A percentile compares a stretch with the other conserved stretches of the same genome.
Conservation (phyloP, 1,140 invertebrate genomes). For the Ips typographus region DNA sequence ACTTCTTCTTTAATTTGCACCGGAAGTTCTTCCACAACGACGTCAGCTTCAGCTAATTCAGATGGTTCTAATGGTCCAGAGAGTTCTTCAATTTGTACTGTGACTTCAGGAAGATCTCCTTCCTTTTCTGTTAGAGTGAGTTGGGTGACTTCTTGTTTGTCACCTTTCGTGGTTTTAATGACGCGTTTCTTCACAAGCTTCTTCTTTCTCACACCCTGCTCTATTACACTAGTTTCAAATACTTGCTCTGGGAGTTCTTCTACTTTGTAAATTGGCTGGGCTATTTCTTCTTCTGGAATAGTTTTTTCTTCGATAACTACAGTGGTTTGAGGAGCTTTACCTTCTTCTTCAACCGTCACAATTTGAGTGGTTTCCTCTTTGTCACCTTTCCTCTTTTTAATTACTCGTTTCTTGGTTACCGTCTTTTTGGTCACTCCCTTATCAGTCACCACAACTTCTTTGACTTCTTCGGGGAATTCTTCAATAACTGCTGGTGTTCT, state of each 20-base stretch:
- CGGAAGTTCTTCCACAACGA: constrained; percentile 42
- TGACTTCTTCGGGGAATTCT: constrained; percentile 47
- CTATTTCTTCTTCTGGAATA: constrained; percentile 40
- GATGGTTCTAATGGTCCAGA: constrained; percentile 23
- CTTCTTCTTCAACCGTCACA: constrained; percentile 47
- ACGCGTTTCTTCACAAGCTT: constrained; percentile 45
- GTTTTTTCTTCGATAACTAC: constrained; percentile 42
- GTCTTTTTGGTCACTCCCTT: constrained; percentile 46
- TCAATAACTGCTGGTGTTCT: constrained; percentile 17
- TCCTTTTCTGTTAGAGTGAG: constrained; percentile 44
- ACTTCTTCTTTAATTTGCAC: constrained; percentile 47
- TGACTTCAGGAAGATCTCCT: constrained; percentile 41
- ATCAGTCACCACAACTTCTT: constrained; percentile 43
- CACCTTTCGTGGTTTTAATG: constrained; percentile 48
- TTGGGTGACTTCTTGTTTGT: constrained; percentile 47
- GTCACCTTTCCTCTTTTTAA: constrained; percentile 49
- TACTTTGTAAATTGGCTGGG: constrained; percentile 41
- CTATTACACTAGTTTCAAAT: constrained; percentile 43
- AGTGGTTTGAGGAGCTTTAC: constrained; percentile 40
- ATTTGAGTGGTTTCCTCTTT: constrained; percentile 48
- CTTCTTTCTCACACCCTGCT: constrained; percentile 46
- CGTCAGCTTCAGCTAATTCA: constrained; percentile 36
- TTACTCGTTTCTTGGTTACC: constrained; percentile 49
- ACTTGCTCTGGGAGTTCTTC: constrained; percentile 43
- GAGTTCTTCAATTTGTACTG: constrained; percentile 30